phyloP scores from a whole-genome alignment of 1,140 invertebrate species.

The Popillia japonica region DNA sequence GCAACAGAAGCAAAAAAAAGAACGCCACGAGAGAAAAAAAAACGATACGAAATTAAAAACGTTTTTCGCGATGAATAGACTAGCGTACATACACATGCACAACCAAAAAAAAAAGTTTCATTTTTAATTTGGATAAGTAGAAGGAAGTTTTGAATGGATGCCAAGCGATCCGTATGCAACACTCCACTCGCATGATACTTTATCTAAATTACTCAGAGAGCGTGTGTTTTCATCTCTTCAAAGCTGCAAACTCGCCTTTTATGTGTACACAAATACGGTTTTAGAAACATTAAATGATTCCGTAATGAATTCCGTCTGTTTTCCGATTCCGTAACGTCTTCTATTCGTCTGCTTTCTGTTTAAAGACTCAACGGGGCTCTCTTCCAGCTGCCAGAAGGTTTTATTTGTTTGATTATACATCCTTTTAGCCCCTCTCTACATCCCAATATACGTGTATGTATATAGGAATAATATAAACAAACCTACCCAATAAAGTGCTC shows the following conservation, averaged over 20 bases:
- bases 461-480: conserved; percentile 37
- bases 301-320: conserved; percentile 39
- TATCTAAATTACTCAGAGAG: conserved; percentile 43
- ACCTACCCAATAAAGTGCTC: conserved; percentile 38
- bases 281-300: conserved; percentile 42
- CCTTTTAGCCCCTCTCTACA: not conserved
- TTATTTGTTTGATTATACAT: conserved; percentile 24
- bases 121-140: conserved; percentile 43
- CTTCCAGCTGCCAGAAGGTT: conserved; percentile 35
- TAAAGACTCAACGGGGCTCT: not conserved
- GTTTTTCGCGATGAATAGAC: conserved; percentile 29
- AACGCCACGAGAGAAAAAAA: conserved; percentile 20
- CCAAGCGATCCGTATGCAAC: conserved; percentile 37
- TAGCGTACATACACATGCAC: not conserved
- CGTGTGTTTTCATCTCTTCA: conserved; percentile 45
- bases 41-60: conserved; percentile 29
- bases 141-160: conserved; percentile 38
- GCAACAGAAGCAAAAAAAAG: conserved; percentile 12
- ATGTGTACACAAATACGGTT: conserved; percentile 42
- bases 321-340: conserved; percentile 26
- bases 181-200: conserved; percentile 41
- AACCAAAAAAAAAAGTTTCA: conserved; percentile 25
- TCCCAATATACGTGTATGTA: not conserved
- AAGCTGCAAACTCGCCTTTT: conserved; percentile 44
- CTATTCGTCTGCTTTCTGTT: not conserved